Evolutionary conservation across 2,113 vertebrate genomes (phyloP).

Genomic region (Morone saxatilis): DNA sequence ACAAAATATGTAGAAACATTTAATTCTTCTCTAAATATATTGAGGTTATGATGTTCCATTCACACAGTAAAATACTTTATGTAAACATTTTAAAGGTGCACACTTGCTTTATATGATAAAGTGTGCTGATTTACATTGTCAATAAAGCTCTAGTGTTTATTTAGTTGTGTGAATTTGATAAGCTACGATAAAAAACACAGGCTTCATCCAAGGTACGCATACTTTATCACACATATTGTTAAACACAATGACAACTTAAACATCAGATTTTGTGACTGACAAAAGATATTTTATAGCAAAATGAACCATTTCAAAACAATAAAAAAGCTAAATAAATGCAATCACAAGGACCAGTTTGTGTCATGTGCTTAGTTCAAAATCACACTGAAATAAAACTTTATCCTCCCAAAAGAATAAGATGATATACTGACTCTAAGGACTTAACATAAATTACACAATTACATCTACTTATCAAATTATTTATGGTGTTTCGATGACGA

Average conservation of each 20-base stretch:
- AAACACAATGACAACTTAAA: slow-evolving; percentile 42
- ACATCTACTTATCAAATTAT: no score
- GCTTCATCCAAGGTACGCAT: slow-evolving; percentile 52
- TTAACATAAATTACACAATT: no score
- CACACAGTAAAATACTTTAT: neutral
- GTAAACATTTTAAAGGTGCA: slow-evolving; percentile 10
- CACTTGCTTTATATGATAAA: neutral
- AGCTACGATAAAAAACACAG: slow-evolving; percentile 47
- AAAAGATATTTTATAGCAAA: slow-evolving; percentile 52
- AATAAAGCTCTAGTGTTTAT: slow-evolving; percentile 43
- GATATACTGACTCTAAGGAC: no score
- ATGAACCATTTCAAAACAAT: slow-evolving; percentile 39
- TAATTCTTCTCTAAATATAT: neutral
- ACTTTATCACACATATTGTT: slow-evolving; percentile 33
- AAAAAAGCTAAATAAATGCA: slow-evolving; percentile 1
- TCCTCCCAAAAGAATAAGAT: no score
- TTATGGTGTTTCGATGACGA: no score
- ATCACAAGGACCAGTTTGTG: neutral
- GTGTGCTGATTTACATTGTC: slow-evolving; percentile 1
- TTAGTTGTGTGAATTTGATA: slow-evolving; percentile 62
- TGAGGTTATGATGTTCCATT: neutral
- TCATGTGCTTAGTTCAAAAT: no score
- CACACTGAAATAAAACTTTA: no score
- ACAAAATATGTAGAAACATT: neutral
- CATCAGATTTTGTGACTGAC: slow-evolving; percentile 20